Percentiles rank a stretch among this genome's conserved stretches.
Conservation (phyloP, 1,140 invertebrate genomes). For the Bombus soroeensis region DNA sequence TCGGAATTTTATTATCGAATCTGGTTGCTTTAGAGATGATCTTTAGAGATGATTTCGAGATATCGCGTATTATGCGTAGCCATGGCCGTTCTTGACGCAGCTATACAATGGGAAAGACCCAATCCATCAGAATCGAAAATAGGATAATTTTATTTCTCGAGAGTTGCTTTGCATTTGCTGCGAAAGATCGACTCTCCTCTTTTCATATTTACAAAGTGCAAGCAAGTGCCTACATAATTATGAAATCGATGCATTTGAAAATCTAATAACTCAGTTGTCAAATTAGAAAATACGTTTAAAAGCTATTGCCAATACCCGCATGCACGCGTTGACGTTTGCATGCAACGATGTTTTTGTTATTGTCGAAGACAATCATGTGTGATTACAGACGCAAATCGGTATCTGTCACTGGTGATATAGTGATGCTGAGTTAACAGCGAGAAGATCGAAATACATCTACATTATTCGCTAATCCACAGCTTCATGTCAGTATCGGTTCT, state of each 20-base stretch:
- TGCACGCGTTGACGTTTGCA: no score
- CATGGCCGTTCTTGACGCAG: neutral
- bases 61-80: neutral
- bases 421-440: neutral
- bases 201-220: neutral
- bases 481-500: slow-evolving; percentile 17
- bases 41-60: slow-evolving; percentile 21
- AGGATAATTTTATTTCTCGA: neutral
- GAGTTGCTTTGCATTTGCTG: no score
- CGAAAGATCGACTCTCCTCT: neutral
- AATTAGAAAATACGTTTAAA: neutral
- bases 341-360: no score
- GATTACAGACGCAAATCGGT: neutral
- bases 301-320: neutral
- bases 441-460: neutral
- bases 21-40: neutral
- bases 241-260: no score
- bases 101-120: neutral
- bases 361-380: no score
- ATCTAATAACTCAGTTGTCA: no score
- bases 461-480: neutral
- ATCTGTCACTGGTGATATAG: neutral
- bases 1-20: neutral
- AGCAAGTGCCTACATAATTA: no score
- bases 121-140: neutral